Evolutionary conservation across 2,797 vertebrate species (phyloP).

Genomic region (Enteromius radiatus): DNA sequence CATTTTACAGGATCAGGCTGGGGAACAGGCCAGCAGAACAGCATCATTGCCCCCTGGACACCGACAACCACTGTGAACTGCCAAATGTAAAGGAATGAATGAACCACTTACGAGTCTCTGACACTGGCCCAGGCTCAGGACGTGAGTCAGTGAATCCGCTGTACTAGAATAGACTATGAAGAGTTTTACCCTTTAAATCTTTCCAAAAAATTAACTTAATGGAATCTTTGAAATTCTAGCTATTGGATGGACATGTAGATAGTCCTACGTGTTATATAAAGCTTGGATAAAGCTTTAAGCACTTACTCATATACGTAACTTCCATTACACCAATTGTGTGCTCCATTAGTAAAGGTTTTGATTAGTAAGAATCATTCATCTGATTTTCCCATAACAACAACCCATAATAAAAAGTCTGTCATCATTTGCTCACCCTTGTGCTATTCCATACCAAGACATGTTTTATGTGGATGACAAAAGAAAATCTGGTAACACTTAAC

Average conservation of each 20-base stretch:
- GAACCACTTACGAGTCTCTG: conserved; percentile 64
- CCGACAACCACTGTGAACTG: conserved; percentile 57
- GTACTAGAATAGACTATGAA: conserved; percentile 12
- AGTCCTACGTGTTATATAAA: background rate
- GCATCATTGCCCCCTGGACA: conserved; percentile 63
- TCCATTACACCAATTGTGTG: conserved; percentile 20
- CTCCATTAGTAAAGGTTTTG: background rate
- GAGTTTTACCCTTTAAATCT: conserved; percentile 9
- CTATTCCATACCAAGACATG: background rate
- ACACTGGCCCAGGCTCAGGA: conserved; percentile 62
- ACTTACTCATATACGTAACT: conserved; percentile 5
- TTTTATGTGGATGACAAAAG: background rate
- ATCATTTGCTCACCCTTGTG: background rate
- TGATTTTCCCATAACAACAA: conserved; percentile 4
- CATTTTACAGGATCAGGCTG: conserved; percentile 25
- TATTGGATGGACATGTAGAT: conserved; percentile 13
- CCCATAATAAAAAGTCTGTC: background rate
- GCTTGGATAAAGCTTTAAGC: background rate
- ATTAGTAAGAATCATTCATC: conserved; percentile 5
- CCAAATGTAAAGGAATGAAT: conserved; percentile 65
- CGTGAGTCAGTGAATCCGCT: conserved; percentile 50
- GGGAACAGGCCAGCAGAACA: conserved; percentile 63
- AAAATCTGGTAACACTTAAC: background rate
- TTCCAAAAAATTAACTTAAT: conserved; percentile 7
- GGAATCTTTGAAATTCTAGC: conserved; percentile 15